These are phyloP conservation scores for Alca torda DNA, from an alignment of 2,797 vertebrate species.

Conservation along the genomic window DNA sequence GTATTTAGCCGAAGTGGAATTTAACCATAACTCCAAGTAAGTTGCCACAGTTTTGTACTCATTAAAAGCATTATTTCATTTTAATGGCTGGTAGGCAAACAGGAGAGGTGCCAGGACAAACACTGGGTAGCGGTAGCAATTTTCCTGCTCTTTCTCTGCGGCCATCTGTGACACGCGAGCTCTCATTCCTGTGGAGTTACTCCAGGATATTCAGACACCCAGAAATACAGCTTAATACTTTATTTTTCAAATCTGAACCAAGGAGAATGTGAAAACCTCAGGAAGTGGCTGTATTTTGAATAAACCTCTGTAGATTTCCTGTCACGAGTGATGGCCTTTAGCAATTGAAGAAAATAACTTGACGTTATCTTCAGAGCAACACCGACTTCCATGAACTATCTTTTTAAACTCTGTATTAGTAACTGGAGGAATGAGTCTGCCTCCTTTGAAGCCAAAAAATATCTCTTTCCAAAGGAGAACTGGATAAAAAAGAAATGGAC, in stretches of 20 bases:
- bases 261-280: background rate
- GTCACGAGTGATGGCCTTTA: background rate
- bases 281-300: background rate
- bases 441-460: background rate
- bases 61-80: background rate
- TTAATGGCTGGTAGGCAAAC: background rate
- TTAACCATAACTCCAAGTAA: background rate
- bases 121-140: background rate
- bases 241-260: background rate
- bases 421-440: background rate
- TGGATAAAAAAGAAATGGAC: background rate
- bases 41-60: background rate
- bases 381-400: background rate
- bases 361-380: background rate
- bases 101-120: background rate
- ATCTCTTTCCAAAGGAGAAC: background rate
- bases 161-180: background rate
- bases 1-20: background rate
- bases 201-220: background rate
- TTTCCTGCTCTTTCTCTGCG: background rate
- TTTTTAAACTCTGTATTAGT: background rate
- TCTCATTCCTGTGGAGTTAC: background rate
- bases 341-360: background rate
- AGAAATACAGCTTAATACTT: background rate
- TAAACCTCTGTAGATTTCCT: background rate